A percentile compares a stretch with the other conserved stretches of the same genome.
phyloP scores from a whole-genome alignment of 2,797 vertebrate genomes.

The Miopithecus talapoin region DNA sequence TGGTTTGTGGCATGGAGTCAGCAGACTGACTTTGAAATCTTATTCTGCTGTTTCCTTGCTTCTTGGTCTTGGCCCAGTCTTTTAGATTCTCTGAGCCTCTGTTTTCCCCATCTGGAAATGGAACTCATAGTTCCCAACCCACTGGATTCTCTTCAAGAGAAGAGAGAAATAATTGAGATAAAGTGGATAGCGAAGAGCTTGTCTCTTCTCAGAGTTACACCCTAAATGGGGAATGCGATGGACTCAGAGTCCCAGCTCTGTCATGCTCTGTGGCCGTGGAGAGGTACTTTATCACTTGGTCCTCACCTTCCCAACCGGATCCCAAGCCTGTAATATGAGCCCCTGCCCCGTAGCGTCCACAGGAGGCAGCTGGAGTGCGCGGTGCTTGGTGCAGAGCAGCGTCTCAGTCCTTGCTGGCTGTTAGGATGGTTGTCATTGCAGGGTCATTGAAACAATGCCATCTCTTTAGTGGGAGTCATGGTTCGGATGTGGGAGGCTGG shows the following conservation, averaged over 20 bases:
- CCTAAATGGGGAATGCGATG: background rate
- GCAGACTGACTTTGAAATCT: background rate
- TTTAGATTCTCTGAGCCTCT: background rate
- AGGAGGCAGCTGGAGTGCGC: background rate
- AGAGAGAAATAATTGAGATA: background rate
- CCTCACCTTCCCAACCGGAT: background rate
- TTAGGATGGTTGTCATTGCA: too few relatives aligned
- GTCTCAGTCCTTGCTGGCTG: accelerated
- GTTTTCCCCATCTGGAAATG: background rate
- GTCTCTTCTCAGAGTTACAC: background rate
- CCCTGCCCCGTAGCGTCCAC: accelerated
- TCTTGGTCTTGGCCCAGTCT: background rate
- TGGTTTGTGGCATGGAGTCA: background rate
- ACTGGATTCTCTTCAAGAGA: background rate
- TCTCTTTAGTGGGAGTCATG: background rate
- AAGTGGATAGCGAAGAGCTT: background rate
- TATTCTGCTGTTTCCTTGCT: background rate
- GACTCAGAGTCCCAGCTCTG: background rate
- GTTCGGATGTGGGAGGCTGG: slow-evolving; percentile 24
- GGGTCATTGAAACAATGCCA: background rate
- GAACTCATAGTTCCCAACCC: background rate
- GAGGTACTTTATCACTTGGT: accelerated
- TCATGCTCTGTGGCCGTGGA: accelerated
- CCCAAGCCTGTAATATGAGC: background rate
- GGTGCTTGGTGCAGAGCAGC: background rate